Conservation (phyloP, 2,888 invertebrate species). For the Marronus borbonicus region DNA sequence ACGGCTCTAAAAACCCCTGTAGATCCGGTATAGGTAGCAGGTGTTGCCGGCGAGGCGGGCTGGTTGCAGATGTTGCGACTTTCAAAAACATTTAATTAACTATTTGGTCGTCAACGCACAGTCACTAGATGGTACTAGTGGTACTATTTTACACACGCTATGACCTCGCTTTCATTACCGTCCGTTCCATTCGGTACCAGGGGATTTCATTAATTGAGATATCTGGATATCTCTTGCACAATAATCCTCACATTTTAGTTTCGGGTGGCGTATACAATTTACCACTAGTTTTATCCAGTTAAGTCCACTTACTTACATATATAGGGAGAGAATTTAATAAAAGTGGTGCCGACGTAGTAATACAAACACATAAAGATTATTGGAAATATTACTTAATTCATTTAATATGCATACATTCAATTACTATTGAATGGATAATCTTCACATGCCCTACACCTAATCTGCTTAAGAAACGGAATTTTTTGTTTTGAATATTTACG, state of each 20-base stretch:
- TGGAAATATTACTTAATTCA: too few species aligned
- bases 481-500: too few species aligned
- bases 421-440: too few species aligned
- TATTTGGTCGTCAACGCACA: slow-evolving; percentile 59
- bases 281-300: neutral
- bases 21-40: slow-evolving; percentile 55
- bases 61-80: slow-evolving; percentile 63
- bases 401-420: too few species aligned
- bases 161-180: neutral
- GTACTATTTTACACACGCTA: slow-evolving; percentile 38
- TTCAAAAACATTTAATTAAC: slow-evolving; percentile 61
- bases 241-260: neutral
- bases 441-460: too few species aligned
- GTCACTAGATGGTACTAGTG: slow-evolving; percentile 54
- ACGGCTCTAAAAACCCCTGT: slow-evolving; percentile 53
- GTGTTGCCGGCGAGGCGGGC: slow-evolving; percentile 58
- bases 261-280: neutral
- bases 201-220: slow-evolving; percentile 59
- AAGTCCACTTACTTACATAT: neutral
- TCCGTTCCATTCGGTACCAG: slow-evolving; percentile 42
- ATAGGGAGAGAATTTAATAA: too few species aligned
- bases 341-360: too few species aligned
- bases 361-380: too few species aligned
- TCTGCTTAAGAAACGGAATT: too few species aligned
- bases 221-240: slow-evolving; percentile 43